Base-by-base conservation (phyloP, 2,113 vertebrate species). In the Thalassarche chlororhynchos region DNA sequence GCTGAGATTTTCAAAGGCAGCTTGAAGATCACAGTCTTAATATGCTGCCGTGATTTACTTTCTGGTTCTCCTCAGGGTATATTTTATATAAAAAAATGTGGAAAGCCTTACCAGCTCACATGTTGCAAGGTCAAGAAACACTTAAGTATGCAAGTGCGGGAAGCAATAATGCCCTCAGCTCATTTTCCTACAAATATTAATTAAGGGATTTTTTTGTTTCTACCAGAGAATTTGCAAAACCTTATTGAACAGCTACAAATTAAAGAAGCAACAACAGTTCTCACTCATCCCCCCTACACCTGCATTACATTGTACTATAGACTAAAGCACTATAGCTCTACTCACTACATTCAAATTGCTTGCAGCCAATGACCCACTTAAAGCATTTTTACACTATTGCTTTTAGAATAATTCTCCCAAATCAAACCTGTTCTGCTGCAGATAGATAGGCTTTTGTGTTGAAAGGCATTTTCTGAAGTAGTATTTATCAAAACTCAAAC, bases 401-500 rank as follows among this genome's bases (percentile, higher is more conserved):
- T 66, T 90, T 94, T 79, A 81, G n/a, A 92, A 81, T 44, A 88
- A 52, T 66, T 76, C 60, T 88, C 64, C 64, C 52, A 89, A 92
- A 90, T 90, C 60, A 96, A 91, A 74, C 65, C 54, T 64, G 32
- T 79, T 96, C 28, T 84, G n/a, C 75, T 90, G 60, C 61, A 86
- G 70, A 96, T 47, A 86, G 70, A 96, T 47, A 84, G 83, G 60
- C 75, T 93, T 96, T 93, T 95, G 88, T 87, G 92, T 94, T 95
- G 87, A 92, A 96, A 97, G 74, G 58, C 75, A 64, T 95, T 94
- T 97, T 97, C 89, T 93, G 86, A 97, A 97, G 94, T 26, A 86
- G 90, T 84, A 96, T 98, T 97, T 98, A 95, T 97, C 97, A 97
- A 90, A 95, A 90, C 72, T 12, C 25, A 93, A 96, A 97, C 69